These are phyloP conservation scores for Leucophenga maculata DNA, from an alignment of 2,888 invertebrate genomes.

Conservation along the genomic window DNA sequence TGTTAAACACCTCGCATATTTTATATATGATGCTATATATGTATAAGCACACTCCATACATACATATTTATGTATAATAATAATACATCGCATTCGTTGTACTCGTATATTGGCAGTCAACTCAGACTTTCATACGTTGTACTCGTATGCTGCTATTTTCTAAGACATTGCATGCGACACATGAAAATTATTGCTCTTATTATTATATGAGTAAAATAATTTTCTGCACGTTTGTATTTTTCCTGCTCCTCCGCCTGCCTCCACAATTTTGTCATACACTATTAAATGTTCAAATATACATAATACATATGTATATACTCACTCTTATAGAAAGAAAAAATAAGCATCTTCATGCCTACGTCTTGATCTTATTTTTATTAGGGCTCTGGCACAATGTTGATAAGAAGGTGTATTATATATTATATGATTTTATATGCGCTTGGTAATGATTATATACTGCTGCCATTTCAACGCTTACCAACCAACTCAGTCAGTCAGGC, in stretches of 20 bases:
- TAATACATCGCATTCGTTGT: no score
- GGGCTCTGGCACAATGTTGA: slow-evolving; percentile 53
- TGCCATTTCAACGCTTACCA: background rate
- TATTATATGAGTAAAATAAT: slow-evolving; percentile 66
- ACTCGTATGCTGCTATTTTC: slow-evolving; percentile 24
- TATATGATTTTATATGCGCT: slow-evolving; percentile 53
- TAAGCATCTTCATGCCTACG: background rate
- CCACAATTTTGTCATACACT: no score
- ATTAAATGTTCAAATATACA: no score
- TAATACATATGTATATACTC: no score
- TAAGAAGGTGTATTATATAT: slow-evolving; percentile 58
- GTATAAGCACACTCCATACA: slow-evolving; percentile 34
- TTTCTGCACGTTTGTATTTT: slow-evolving; percentile 42
- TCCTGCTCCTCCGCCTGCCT: background rate
- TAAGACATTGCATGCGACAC: slow-evolving; percentile 50
- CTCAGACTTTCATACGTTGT: background rate
- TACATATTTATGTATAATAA: background rate
- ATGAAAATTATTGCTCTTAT: slow-evolving; percentile 66
- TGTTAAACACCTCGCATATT: no score
- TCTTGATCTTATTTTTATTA: background rate
- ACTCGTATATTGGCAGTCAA: no score
- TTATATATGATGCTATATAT: background rate
- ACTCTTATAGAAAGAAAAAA: no score
- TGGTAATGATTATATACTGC: slow-evolving; percentile 52
- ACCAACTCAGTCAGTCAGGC: slow-evolving; percentile 32